These are phyloP conservation scores for Macheiramphus alcinus DNA, from an alignment of 2,113 vertebrate genomes.

Conservation along the genomic window DNA sequence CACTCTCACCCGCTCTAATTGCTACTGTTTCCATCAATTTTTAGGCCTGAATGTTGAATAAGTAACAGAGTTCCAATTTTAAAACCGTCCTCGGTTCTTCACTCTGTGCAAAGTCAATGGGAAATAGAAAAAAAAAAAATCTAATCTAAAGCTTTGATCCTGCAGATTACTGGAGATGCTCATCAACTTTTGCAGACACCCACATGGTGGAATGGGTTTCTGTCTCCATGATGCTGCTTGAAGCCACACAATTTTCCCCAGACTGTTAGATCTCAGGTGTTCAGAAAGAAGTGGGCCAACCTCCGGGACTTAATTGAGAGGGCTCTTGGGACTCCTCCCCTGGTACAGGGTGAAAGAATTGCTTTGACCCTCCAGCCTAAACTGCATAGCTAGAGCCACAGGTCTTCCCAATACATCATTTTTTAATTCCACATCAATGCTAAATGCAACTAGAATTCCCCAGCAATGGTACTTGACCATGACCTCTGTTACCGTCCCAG, in stretches of 20 bases:
- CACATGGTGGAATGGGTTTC: rapidly evolving
- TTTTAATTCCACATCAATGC: background rate
- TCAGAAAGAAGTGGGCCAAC: background rate
- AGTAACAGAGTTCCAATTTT: background rate
- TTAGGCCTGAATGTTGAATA: conserved; percentile 8
- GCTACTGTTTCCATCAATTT: background rate
- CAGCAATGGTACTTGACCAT: background rate
- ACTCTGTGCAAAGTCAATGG: background rate
- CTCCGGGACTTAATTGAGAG: background rate
- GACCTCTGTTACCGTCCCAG: background rate
- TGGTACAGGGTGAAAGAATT: background rate
- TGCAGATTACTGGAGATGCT: background rate
- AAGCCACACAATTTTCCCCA: background rate
- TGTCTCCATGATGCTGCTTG: background rate
- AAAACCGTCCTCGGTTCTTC: background rate
- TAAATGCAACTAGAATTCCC: background rate
- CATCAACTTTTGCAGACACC: too few species aligned
- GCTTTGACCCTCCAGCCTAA: background rate
- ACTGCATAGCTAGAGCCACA: background rate
- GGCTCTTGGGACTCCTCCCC: background rate
- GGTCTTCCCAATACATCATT: background rate
- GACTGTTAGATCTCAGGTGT: background rate
- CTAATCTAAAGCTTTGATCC: background rate
- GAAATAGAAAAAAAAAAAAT: background rate
- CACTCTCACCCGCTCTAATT: background rate